A percentile compares a stretch with the other conserved stretches of the same genome.
Evolutionary conservation across 1,140 invertebrate genomes (phyloP).

Genomic region (Lucilia cuprina): DNA sequence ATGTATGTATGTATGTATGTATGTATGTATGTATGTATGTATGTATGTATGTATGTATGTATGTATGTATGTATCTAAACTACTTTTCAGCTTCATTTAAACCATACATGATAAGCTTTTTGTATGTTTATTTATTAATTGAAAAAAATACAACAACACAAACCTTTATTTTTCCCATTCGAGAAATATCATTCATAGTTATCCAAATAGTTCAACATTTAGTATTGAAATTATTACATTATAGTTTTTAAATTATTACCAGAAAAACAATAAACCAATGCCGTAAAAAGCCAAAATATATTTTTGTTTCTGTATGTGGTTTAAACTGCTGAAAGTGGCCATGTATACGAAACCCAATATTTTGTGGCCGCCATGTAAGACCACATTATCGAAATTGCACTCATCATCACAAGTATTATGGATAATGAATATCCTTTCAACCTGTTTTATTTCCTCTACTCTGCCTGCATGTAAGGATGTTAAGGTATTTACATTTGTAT

Average conservation of each 20-base stretch:
- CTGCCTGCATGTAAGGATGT: not conserved
- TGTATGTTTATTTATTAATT: too few relatives aligned
- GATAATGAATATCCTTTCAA: conserved; percentile 14
- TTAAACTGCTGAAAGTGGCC: conserved; percentile 7
- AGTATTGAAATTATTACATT: not conserved
- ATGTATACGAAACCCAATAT: conserved; percentile 28
- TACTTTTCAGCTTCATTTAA: too few relatives aligned
- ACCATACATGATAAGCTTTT: too few relatives aligned
- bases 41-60: too few relatives aligned
- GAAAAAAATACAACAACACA: too few relatives aligned
- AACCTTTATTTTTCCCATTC: too few relatives aligned
- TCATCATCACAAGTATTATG: conserved; percentile 20
- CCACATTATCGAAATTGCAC: conserved; percentile 34
- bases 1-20: too few relatives aligned
- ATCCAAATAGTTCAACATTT: too few relatives aligned
- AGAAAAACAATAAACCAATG: not conserved
- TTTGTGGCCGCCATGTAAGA: conserved; percentile 32
- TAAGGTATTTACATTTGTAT: not conserved
- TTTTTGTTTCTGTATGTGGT: not conserved
- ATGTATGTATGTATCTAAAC: too few relatives aligned
- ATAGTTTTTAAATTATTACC: not conserved
- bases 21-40: too few relatives aligned
- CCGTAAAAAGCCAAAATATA: not conserved
- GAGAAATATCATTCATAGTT: too few relatives aligned
- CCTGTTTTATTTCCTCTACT: not conserved